Conservation (phyloP, 2,888 invertebrate species). For the Caradrina kadenii region DNA sequence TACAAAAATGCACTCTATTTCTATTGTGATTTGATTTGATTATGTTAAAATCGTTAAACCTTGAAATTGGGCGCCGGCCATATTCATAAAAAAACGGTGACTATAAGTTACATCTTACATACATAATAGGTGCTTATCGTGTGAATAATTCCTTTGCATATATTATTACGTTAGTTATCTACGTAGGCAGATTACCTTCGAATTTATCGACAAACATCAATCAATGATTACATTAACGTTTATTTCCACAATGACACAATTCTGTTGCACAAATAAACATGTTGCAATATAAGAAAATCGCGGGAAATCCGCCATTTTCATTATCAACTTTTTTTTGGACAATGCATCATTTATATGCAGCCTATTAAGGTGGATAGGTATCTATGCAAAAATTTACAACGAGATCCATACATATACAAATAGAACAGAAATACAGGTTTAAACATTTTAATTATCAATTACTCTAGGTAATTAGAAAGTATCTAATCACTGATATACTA, state of each 20-base stretch:
- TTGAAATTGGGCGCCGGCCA: too few species aligned
- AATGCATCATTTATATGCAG: neutral
- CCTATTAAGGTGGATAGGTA: neutral
- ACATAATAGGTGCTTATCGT: neutral
- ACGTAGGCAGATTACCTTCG: constrained; percentile 42
- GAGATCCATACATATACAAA: constrained; percentile 34
- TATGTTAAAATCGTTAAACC: neutral
- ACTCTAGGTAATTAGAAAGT: constrained; percentile 25
- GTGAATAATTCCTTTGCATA: constrained; percentile 4
- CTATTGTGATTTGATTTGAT: neutral
- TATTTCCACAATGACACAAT: constrained; percentile 33
- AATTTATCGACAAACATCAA: constrained; percentile 20
- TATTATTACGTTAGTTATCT: constrained; percentile 16
- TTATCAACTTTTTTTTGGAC: constrained; percentile 4
- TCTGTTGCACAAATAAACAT: constrained; percentile 9
- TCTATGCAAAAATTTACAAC: constrained; percentile 4
- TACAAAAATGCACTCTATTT: neutral
- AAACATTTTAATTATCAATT: constrained; percentile 13
- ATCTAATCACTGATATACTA: constrained; percentile 18
- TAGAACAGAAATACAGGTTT: constrained; percentile 33
- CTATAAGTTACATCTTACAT: constrained; percentile 19
- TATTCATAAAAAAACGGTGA: neutral
- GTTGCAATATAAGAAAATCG: neutral
- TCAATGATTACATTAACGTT: constrained; percentile 24
- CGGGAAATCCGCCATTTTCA: constrained; percentile 30